Evolutionary conservation across 1,140 invertebrate genomes (phyloP), one percentile per base, ranked within the genome.

Genomic region (Drosophila repleta): DNA sequence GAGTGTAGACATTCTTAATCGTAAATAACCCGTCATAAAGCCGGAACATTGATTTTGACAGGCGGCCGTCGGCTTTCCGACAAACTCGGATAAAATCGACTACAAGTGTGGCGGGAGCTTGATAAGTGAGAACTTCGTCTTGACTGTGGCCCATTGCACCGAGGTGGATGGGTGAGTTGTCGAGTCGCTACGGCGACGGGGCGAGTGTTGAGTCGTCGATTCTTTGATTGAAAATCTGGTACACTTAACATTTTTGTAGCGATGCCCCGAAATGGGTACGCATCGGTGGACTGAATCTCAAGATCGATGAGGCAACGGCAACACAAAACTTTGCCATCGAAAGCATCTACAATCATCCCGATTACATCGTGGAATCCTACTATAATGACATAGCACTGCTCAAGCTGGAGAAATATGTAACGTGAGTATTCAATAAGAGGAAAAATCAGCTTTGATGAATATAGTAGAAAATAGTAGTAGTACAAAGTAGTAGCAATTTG

Each of bases 31-130:
- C 15, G 45, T 35, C 24, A 46, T 21, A 20, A 70, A 58, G 35
- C 60, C 61, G 15, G 21, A 35, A 24, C 37, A 58, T 68, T 48
- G 55, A 24, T 48, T 66, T 64, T 75, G 35, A 13, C 61, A 91
- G 90, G 85, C 87, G 53, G 74, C 79, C 8, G 49, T 91, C 8
- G 73, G 88, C 35, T 87, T 89, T 39, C 56, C 83, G 15, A 60
- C 49, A 1, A 74, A 66, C 13, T 11, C 45, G 2, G 60, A 51
- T 6, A 64, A 45, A 61, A 78, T 89, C 13, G 74, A 85, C 8
- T 92, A 91, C 58, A 87, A 90, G 46, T 92, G 92, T 32, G 91
- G 87, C 13, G 92, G 91, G 11, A 92, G 90, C 60, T 62, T 92
- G 37, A 91, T 92, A 73, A 92, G 92, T 35, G 91, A 92, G 29